Base-by-base conservation (phyloP, 2,888 invertebrate genomes). In the Drosophila cyrtoloma region DNA sequence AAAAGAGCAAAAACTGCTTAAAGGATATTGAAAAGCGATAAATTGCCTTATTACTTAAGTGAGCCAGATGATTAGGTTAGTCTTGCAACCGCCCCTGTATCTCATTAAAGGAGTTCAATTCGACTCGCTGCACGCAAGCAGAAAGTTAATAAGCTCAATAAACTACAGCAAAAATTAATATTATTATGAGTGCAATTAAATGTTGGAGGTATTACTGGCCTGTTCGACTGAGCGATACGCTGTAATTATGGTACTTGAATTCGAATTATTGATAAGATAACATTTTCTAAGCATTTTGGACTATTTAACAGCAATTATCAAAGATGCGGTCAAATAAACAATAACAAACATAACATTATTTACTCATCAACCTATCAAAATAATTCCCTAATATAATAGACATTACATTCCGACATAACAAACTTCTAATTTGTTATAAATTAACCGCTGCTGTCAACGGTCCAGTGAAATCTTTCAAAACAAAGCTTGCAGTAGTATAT, bases 31-130 rank as follows among this genome's bases (percentile, higher is more conserved):
- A 83, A 83, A 88, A 79, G 83, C 79, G 72, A 79, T 89, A 89
- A 90, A 88, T 88, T 90, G 77, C 82, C 89, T 89, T 86, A 86
- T 86, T 86, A 82, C 85, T 86, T 84, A 89, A 86, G 77, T 86
- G 77, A 82, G 84, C 82, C 78, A 66, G 71, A 80, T 84, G 84
- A 88, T 84, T 88, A 88, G 84, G 78, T 78, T 71, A 70, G 77
- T 63, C 62, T 55, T 77, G 39, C 62, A 52, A 32, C 57, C 65
- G 71, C 55, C 80, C 67, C 64, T 33, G 53, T 63, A 65, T 50
- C 77, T 76, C 68, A 80, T 80, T 80, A 71, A 79, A 33, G 71
- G 39, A 39, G 33, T 44, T 32, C 14, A 56, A 22, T 47, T 42
- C 44, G 52, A 35, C 14, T n/a, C n/a, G 19, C 5, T 9, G 32